Evolutionary conservation across 2,113 vertebrate species (phyloP), one percentile per base, ranked within the genome.

Genomic region (Bettongia penicillata): DNA sequence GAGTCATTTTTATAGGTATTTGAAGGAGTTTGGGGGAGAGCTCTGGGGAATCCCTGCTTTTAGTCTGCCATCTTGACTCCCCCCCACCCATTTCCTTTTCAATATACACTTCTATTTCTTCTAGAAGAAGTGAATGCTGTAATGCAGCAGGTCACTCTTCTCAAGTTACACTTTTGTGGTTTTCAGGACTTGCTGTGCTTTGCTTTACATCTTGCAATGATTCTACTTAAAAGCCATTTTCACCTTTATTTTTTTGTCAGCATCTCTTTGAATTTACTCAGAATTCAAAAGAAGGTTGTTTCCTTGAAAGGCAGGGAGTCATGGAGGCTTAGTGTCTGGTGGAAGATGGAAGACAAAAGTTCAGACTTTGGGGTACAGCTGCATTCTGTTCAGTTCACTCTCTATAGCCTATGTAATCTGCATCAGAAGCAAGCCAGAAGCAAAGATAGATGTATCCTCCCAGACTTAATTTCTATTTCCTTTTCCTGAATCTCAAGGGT

Each of bases 381-480:
- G 57, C 16, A 43, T 68, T 26, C 5, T 37, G 1, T 91, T 77
- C 61, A 52, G 91, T 12, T 48, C 0, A 61, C 84, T 93, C 91
- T 89, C 14, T 3, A 51, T 26, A 11, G 28, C 89, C 48, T 93
- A 12, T 95, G 52, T 89, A 31, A 11, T 52, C 28, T 89, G 52
- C 28, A 90, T 47, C 24, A 91, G 90, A 93, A 92, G 47, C 51
- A 92, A 9, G 48, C 37, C 68, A 5, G 68, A 90, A 96, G 31
- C 14, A 28, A 48, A 96, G 52, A 24, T 19, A 10, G 61, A 94
- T 47, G 4, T 3, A n/a, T 93, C 48, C 47, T 26, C 24, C 89
- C 91, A 53, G 77, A 91, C 43, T 95, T 37, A 89, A 47, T 95
- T 94, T 91, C 51, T 50, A 47, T 90, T 91, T 51, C 11, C 31